A percentile compares a stretch with the other conserved stretches of the same genome.
Evolutionary conservation across 2,113 vertebrate genomes (phyloP).

Genomic region (Nipponia nippon): DNA sequence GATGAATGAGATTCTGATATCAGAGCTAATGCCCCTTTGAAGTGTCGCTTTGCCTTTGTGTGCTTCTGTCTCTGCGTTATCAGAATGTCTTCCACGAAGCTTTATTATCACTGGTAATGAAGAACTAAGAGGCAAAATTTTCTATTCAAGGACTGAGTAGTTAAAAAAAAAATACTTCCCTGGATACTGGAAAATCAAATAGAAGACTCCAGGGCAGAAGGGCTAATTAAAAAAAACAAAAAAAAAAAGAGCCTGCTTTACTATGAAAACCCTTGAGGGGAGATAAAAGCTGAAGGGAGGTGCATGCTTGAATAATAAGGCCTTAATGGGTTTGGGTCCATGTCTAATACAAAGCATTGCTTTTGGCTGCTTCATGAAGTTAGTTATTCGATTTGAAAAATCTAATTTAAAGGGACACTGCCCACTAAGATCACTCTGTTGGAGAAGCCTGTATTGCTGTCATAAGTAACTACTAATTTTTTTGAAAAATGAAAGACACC

Average conservation of each 20-base stretch:
- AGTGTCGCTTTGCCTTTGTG: neutral
- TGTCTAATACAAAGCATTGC: conserved; percentile 39
- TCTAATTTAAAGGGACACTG: conserved; percentile 1
- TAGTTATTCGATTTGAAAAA: conserved; percentile 6
- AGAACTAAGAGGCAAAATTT: conserved; percentile 17
- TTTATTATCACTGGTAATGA: conserved; percentile 2
- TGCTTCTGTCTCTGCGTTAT: neutral
- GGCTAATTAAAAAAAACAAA: conserved; percentile 53
- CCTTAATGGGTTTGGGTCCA: conserved; percentile 2
- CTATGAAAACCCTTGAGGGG: conserved; percentile 42
- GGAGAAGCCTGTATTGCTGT: neutral
- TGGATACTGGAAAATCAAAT: conserved; percentile 38
- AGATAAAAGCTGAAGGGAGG: conserved; percentile 47
- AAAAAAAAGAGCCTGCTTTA: neutral
- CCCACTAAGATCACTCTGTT: neutral
- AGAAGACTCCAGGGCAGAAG: conserved; percentile 26
- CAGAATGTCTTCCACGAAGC: neutral
- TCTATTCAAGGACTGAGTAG: neutral
- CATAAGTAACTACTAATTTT: neutral
- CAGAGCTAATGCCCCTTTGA: conserved; percentile 3
- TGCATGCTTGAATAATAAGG: conserved; percentile 39
- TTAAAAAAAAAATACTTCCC: neutral
- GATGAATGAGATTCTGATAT: neutral
- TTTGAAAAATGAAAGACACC: neutral
- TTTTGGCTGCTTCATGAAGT: conserved; percentile 42